Base-by-base conservation (phyloP, 2,888 invertebrate genomes). In the Polyommatus icarus region DNA sequence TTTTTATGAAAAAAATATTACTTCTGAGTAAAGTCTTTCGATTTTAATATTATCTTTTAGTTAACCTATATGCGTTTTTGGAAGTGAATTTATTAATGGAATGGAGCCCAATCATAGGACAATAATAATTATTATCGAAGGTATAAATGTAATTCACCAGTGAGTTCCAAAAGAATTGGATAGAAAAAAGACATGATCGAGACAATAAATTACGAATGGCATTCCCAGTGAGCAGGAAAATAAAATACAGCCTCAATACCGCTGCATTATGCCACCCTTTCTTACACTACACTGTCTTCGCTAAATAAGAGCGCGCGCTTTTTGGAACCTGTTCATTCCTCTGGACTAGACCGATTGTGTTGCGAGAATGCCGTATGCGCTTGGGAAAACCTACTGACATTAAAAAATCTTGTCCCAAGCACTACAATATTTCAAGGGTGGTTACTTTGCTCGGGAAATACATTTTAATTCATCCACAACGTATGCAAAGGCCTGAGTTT, bases 191-290 rank as follows among this genome's bases (percentile, higher is more conserved):
- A 78, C 76, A 80, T 78, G 81, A 79, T 81, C 78, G 78, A 80
- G 80, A 87, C 85, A 87, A 87, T 86, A 89, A 87, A 90, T 88
- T 86, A 85, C 84, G 85, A 85, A 83, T 87, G 90, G 87, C 91
- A 82, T 87, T 84, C 83, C 57, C 91, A 91, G 79, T 91, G 91
- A 91, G 84, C 91, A 88, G 91, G 91, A 91, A 91, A 92, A 91
- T 91, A 88, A 88, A 87, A 86, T 32, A 67, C 29, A 67, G 67
- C 15, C 46, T 77, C 76, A 76, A 72, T 79, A 76, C 76, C 77
- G 67, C 78, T 76, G 78, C 76, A 67, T 46, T 76, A 78, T 76
- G 76, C 76, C 76, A 78, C 67, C 50, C 57, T 72, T 71, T 78
- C 76, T 78, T 78, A 50, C 59, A 61, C 29, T 61, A 40, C 57